These are phyloP conservation scores for Lathronympha strigana DNA, from an alignment of 2,888 invertebrate species.

Conservation along the genomic window DNA sequence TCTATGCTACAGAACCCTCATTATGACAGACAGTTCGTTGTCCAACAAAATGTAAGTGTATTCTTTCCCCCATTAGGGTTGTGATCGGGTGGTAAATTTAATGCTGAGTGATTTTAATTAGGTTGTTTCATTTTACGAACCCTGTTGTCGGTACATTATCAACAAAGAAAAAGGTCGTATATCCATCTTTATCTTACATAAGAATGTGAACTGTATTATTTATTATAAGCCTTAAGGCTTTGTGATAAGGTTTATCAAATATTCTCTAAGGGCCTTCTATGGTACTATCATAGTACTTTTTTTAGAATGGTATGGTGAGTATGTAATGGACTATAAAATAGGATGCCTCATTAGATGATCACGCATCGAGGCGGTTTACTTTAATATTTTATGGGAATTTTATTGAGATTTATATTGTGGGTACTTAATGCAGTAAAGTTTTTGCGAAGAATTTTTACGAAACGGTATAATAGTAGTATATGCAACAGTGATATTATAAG, in stretches of 20 bases:
- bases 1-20: conserved; percentile 21
- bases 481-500: no score
- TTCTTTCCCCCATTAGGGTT: conserved; percentile 59
- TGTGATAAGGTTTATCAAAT: background rate
- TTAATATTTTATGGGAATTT: conserved; percentile 1
- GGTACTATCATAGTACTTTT: background rate
- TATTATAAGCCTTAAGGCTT: background rate
- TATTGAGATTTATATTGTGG: background rate
- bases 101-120: conserved; percentile 42
- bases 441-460: background rate
- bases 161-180: background rate
- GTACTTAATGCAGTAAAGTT: background rate
- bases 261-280: background rate
- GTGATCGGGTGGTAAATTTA: conserved; percentile 40
- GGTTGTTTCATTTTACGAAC: conserved; percentile 30
- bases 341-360: conserved; percentile 4
- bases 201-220: background rate
- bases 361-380: background rate
- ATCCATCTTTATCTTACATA: background rate
- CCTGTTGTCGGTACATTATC: conserved; percentile 10
- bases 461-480: no score
- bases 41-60: conserved; percentile 60
- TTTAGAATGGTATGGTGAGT: background rate
- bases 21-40: background rate
- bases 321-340: conserved; percentile 29